Evolutionary conservation across 2,888 invertebrate genomes (phyloP).

Genomic region (Microctonus brassicae): DNA sequence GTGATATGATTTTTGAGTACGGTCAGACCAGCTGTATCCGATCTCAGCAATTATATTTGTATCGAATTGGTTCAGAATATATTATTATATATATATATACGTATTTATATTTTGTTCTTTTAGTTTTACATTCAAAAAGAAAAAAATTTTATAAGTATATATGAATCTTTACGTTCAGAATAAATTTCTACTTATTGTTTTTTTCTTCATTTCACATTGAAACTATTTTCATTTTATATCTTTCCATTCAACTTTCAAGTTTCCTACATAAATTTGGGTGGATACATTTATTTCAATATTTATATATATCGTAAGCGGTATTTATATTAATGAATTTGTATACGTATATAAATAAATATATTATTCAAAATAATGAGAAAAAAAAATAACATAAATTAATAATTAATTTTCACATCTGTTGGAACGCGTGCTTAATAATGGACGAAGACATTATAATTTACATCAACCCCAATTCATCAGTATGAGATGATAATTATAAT

Average conservation of each 20-base stretch:
- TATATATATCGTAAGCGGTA: slow-evolving; percentile 5
- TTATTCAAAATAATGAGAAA: background rate
- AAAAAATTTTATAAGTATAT: background rate
- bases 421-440: slow-evolving; percentile 13
- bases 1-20: slow-evolving; percentile 44
- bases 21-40: slow-evolving; percentile 48
- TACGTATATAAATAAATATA: slow-evolving; percentile 14
- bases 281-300: background rate
- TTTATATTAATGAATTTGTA: slow-evolving; percentile 6
- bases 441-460: slow-evolving; percentile 28
- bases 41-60: slow-evolving; percentile 41
- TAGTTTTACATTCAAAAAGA: background rate
- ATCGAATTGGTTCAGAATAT: slow-evolving; percentile 35
- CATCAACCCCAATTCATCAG: slow-evolving; percentile 3
- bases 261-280: slow-evolving; percentile 6
- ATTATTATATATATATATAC: slow-evolving; percentile 11
- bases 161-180: background rate
- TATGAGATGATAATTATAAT: slow-evolving; percentile 3
- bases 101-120: background rate
- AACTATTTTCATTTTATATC: slow-evolving; percentile 1
- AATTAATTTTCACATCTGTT: slow-evolving; percentile 4
- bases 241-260: slow-evolving; percentile 11
- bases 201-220: background rate
- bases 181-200: slow-evolving; percentile 5
- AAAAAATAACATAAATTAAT: background rate